Evolutionary conservation across 2,113 vertebrate species (phyloP).

Genomic region (Jacana jacana): DNA sequence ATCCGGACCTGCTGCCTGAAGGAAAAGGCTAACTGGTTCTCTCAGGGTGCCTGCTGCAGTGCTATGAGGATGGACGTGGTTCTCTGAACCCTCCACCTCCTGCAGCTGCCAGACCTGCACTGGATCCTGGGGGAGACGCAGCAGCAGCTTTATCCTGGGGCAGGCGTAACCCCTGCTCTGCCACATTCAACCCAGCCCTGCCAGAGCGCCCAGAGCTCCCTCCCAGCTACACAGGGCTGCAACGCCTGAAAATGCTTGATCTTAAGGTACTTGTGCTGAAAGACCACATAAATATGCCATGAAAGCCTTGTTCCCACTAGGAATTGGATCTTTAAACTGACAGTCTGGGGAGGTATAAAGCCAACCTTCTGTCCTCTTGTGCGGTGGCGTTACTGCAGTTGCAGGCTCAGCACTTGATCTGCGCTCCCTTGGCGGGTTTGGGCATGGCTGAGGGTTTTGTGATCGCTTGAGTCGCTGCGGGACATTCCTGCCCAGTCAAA

Average conservation of each 20-base stretch:
- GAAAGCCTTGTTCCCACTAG: neutral
- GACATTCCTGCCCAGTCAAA: neutral
- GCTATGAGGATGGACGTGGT: neutral
- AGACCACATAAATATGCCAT: neutral
- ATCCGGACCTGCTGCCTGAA: neutral
- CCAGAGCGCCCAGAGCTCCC: neutral
- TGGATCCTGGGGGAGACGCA: neutral
- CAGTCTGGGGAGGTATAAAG: neutral
- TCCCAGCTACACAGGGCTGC: neutral
- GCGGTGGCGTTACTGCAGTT: neutral
- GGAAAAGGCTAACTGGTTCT: neutral
- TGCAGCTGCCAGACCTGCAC: neutral
- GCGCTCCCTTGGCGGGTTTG: fast-evolving
- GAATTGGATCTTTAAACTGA: neutral
- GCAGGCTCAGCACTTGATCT: neutral
- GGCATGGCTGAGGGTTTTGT: neutral
- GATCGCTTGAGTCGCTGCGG: fast-evolving
- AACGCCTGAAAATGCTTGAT: neutral
- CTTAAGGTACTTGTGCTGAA: neutral
- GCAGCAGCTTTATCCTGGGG: neutral
- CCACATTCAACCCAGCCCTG: neutral
- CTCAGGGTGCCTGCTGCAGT: neutral
- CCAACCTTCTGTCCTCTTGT: neutral
- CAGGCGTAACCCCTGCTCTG: neutral
- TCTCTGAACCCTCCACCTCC: neutral